Base-by-base conservation (phyloP, 2,113 vertebrate genomes). In the Laterallus jamaicensis region DNA sequence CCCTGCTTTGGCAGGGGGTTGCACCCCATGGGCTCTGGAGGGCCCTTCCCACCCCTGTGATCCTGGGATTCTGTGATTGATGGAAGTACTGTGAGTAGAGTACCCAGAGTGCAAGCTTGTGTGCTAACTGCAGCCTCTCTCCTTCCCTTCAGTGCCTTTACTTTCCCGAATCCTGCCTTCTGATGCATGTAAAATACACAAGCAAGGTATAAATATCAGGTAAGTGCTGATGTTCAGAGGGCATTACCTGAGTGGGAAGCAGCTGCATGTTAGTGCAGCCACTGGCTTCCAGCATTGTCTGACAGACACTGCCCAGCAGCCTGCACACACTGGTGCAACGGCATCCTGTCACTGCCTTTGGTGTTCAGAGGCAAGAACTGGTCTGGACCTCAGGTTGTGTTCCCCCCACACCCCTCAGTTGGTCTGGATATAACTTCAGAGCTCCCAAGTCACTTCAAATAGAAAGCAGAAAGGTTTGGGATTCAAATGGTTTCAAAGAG, bases 181-280 rank as follows among this genome's bases (percentile, higher is more conserved):
- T 79, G 99, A 99, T 96, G 99, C 99, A 7, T 99, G 99, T 98
- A 99, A 99, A 98, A 99, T 99, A 98, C 99, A 99, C 98, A 99
- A 99, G 96, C 99, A 99, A 98, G 99, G 99, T 97, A 98, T 99
- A 97, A 99, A 99, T 98, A 99, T 99, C 98, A 99, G 99, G 99
- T 98, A 97, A 98, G 97, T 50, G 28, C 86, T 90, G 49, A 35
- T 35, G 26, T 64, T 76, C 68, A 4, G 10, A 37, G 7, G 39
- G 58, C 19, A 59, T 26, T 58, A 20, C 20, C 52, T 5, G 11
- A 54, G 55, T 12, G 26, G 8, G 6, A 16, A 12, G 31, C 5
- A 12, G 3, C 26, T 25, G 50, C 10, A 4, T 15, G 9, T 17
- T 40, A 35, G 68, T 14, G 52, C 24, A 31, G 40, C 15, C 1